Base-by-base conservation (phyloP, 1,140 invertebrate genomes). In the Sycophila sp. region DNA sequence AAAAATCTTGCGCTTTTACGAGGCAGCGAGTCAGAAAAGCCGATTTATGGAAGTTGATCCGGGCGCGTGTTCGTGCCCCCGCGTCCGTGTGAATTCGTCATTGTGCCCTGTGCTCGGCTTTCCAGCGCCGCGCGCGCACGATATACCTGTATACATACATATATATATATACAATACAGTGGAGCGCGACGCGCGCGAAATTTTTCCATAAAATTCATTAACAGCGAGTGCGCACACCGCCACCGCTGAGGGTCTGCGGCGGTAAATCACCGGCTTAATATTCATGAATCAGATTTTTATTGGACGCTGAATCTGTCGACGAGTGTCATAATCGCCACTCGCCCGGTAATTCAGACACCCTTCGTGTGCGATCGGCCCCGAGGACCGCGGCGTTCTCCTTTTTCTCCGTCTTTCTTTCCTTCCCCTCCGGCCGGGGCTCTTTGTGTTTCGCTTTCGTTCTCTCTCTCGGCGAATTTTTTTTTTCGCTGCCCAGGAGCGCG, bases 71-170 rank as follows among this genome's bases (percentile, higher is more conserved):
- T 84, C 85, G 71, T 94, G 92, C 80, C 81, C 87, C 22, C 87
- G 90, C 94, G 92, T 78, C 82, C 88, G 15, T 93, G 92, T 83
- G 87, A 91, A 17, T 94, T 93, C 80, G 19, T 51, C 62, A 64
- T 51, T 53, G 62, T 53, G n/a, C 36, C 42, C 10, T 11, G 15
- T 10, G 42, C n/a, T n/a, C 56, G 19, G 36, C 22, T 32, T 62
- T 47, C n/a, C 47, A 62, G 49, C 45, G 28, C 47, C 45, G 10
- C 17, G 45, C 40, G 40, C 40, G 11, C 38, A 40, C 45, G 32
- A 51, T 49, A 49, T 64, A 51, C n/a, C 30, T 51, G n/a, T n/a
- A n/a, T n/a, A n/a, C n/a, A n/a, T n/a, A n/a, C n/a, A n/a, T n/a
- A n/a, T n/a, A n/a, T n/a, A n/a, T n/a, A n/a, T n/a, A n/a, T n/a